These are phyloP conservation scores for Betta splendens DNA, from an alignment of 2,797 vertebrate species.

Conservation along the genomic window DNA sequence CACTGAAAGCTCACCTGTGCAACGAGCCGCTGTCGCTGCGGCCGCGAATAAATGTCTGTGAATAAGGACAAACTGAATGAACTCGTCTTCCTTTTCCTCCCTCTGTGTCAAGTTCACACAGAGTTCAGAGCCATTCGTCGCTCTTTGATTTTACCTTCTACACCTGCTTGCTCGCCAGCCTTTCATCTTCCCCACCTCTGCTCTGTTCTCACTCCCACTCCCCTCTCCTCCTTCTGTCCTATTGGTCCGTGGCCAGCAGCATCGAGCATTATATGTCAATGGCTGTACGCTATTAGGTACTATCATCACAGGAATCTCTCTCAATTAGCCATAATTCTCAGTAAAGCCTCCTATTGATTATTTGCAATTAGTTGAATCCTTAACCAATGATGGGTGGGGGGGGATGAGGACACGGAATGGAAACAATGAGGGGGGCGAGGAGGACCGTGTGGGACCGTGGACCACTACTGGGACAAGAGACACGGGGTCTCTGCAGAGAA, in stretches of 20 bases:
- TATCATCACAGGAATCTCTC: conserved; percentile 62
- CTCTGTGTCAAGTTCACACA: conserved; percentile 29
- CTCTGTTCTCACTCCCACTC: conserved; percentile 51
- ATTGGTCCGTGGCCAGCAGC: conserved; percentile 58
- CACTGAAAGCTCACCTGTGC: conserved; percentile 60
- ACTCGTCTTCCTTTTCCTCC: conserved; percentile 20
- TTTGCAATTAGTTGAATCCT: conserved; percentile 64
- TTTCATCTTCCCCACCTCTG: conserved; percentile 63
- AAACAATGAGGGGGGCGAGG: conserved; percentile 32
- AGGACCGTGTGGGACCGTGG: conserved; percentile 53
- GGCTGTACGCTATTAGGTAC: conserved; percentile 49
- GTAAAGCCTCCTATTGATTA: conserved; percentile 67
- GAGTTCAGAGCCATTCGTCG: conserved; percentile 44
- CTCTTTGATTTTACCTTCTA: conserved; percentile 56
- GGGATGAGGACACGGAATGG: conserved; percentile 51
- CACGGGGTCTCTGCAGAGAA: conserved; percentile 35
- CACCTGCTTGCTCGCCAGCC: conserved; percentile 62
- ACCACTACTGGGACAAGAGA: conserved; percentile 61
- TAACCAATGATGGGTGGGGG: conserved; percentile 60
- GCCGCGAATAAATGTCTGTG: conserved; percentile 7
- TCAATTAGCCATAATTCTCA: conserved; percentile 63
- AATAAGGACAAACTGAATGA: conserved; percentile 1
- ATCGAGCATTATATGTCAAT: conserved; percentile 64
- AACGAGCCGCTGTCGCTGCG: conserved; percentile 35
- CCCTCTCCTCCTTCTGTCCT: conserved; percentile 58